phyloP scores from a whole-genome alignment of 2,797 vertebrate species.

The Bradypus variegatus region DNA sequence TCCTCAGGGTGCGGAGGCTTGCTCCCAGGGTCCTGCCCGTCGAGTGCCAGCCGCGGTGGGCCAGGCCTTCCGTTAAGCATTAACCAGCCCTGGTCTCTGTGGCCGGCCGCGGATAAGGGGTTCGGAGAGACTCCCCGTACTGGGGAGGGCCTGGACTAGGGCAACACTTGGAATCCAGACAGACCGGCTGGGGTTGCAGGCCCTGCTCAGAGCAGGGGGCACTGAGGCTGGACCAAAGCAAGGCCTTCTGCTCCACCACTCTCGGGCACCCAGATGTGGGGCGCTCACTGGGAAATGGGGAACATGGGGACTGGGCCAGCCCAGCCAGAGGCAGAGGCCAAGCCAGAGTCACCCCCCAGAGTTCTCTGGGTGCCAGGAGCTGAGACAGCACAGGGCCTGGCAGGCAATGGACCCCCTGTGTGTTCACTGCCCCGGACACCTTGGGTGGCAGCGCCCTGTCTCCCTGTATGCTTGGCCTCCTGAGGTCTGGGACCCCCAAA shows the following conservation, averaged over 20 bases:
- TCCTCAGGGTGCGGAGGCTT: not conserved
- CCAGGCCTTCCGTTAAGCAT: not conserved
- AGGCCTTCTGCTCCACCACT: not conserved
- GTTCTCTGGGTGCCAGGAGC: not conserved
- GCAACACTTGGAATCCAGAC: not conserved
- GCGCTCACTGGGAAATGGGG: not conserved
- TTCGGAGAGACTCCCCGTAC: not conserved
- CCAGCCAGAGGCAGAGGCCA: not conserved
- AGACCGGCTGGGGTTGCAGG: not conserved
- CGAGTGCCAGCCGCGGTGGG: fast-evolving
- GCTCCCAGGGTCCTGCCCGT: not conserved
- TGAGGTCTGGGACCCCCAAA: not conserved
- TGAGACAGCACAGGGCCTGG: not conserved
- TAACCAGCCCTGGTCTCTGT: not conserved
- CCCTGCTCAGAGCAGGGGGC: not conserved
- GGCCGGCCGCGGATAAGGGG: not conserved
- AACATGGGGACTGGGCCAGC: not conserved
- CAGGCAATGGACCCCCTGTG: not conserved
- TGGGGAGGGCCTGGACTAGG: not conserved
- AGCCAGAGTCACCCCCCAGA: not conserved
- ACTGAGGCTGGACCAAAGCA: fast-evolving
- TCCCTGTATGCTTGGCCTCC: not conserved
- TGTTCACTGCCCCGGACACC: fast-evolving
- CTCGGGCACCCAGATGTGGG: fast-evolving
- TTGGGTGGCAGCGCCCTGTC: not conserved